phyloP scores from a whole-genome alignment of 64 coral and sea anemone genomes.

The Stichodactyla mertensii region DNA sequence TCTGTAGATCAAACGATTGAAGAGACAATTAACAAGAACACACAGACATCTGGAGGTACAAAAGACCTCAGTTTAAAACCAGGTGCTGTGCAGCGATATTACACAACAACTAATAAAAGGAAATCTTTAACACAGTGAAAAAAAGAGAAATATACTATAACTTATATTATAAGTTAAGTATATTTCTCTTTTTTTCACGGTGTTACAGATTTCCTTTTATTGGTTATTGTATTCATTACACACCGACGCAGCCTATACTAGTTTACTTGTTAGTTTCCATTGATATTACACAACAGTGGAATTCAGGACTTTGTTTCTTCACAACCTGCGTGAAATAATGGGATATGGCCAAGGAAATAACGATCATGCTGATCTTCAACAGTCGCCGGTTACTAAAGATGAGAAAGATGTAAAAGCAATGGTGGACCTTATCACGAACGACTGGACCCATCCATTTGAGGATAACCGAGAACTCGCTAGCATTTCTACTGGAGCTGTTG shows the following conservation, averaged over 20 bases:
- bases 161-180: too few species aligned
- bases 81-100: not conserved
- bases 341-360: constrained; percentile 7
- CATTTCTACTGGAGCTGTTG: constrained; percentile 22
- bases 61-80: constrained; percentile 29
- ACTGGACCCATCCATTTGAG: constrained; percentile 25
- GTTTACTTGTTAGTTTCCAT: too few species aligned
- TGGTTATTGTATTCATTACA: too few species aligned
- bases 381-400: constrained; percentile 27
- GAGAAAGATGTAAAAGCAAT: constrained; percentile 24
- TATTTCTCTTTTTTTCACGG: too few species aligned
- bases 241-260: too few species aligned
- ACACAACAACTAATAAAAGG: not conserved
- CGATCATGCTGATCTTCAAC: constrained; percentile 9
- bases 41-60: constrained; percentile 12
- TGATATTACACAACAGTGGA: not conserved
- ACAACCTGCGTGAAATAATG: constrained; percentile 13
- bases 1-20: not conserved
- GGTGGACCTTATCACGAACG: constrained; percentile 11
- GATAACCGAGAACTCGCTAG: constrained; percentile 31
- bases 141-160: too few species aligned
- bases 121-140: too few species aligned
- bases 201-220: too few species aligned
- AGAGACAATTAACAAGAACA: too few species aligned
- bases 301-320: not conserved